A percentile compares a stretch with the other conserved stretches of the same genome.
Evolutionary conservation across 2,113 vertebrate genomes (phyloP).

Genomic region (Vidua macroura): DNA sequence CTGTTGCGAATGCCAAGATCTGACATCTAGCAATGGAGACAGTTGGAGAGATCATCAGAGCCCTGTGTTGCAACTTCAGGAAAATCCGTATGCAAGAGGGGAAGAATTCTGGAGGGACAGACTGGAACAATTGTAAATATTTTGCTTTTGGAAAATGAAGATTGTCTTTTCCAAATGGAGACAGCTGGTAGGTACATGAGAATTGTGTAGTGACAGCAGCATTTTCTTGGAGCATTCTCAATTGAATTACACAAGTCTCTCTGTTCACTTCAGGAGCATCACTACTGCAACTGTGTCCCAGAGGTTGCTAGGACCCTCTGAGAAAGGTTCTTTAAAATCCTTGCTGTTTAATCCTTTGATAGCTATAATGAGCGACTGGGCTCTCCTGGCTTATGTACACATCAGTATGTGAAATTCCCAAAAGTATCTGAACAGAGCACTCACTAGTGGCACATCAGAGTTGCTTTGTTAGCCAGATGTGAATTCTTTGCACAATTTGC

Average conservation of each 20-base stretch:
- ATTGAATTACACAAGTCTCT: background rate
- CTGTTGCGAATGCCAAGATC: background rate
- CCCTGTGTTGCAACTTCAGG: background rate
- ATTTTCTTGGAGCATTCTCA: slow-evolving; percentile 27
- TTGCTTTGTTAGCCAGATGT: background rate
- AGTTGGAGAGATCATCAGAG: background rate
- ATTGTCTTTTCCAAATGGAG: slow-evolving; percentile 31
- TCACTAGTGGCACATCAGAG: background rate
- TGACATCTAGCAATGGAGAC: background rate
- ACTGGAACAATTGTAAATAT: slow-evolving; percentile 50
- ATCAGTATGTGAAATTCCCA: background rate
- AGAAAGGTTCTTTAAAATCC: slow-evolving; percentile 15
- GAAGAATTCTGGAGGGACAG: slow-evolving; percentile 11
- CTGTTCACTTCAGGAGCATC: background rate
- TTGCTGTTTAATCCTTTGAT: background rate
- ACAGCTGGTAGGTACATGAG: slow-evolving; percentile 26
- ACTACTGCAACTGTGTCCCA: background rate
- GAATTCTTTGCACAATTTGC: background rate
- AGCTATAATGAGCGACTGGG: background rate
- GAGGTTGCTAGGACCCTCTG: background rate
- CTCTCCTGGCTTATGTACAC: background rate
- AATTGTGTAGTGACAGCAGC: background rate
- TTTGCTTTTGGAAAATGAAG: slow-evolving; percentile 15
- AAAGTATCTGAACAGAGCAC: background rate
- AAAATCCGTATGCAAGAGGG: background rate